Conservation (phyloP, 1,140 invertebrate genomes). For the Hyposmocoma kahamanoa region DNA sequence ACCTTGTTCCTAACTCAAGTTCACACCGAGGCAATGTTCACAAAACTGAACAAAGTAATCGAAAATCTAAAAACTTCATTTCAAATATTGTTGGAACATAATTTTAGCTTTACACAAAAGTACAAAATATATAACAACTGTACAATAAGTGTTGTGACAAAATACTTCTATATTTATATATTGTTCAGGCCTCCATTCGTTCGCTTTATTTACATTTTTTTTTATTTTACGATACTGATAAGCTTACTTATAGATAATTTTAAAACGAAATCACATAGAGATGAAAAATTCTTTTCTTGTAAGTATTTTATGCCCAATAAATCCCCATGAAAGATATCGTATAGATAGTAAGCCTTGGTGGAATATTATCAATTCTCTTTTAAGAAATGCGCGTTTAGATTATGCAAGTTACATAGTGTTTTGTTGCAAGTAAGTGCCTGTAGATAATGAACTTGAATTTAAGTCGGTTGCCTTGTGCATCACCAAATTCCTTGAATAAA, state of each 20-base stretch:
- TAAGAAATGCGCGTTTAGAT: too few species aligned
- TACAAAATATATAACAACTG: constrained; percentile 52
- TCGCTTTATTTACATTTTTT: constrained; percentile 63
- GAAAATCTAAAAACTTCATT: constrained; percentile 27
- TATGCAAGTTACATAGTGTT: too few species aligned
- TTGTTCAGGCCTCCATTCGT: constrained; percentile 57
- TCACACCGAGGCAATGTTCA: constrained; percentile 4
- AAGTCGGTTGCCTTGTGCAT: too few species aligned
- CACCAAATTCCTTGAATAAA: too few species aligned
- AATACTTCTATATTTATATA: constrained; percentile 50
- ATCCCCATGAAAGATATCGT: too few species aligned
- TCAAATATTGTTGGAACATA: constrained; percentile 41
- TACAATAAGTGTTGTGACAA: constrained; percentile 53
- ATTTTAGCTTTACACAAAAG: constrained; percentile 55
- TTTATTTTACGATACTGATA: constrained; percentile 29
- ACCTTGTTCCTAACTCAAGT: neutral
- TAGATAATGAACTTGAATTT: too few species aligned
- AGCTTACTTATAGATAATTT: constrained; percentile 27
- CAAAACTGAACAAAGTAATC: constrained; percentile 24
- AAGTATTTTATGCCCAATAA: constrained; percentile 43
- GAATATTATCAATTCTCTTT: too few species aligned
- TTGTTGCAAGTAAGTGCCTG: too few species aligned
- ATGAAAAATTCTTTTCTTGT: constrained; percentile 13
- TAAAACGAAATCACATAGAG: constrained; percentile 30
- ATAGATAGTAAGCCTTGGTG: too few species aligned